A percentile compares a stretch with the other conserved stretches of the same genome.
phyloP scores from a whole-genome alignment of 2,888 invertebrate genomes.

The Gerosis bhagava region DNA sequence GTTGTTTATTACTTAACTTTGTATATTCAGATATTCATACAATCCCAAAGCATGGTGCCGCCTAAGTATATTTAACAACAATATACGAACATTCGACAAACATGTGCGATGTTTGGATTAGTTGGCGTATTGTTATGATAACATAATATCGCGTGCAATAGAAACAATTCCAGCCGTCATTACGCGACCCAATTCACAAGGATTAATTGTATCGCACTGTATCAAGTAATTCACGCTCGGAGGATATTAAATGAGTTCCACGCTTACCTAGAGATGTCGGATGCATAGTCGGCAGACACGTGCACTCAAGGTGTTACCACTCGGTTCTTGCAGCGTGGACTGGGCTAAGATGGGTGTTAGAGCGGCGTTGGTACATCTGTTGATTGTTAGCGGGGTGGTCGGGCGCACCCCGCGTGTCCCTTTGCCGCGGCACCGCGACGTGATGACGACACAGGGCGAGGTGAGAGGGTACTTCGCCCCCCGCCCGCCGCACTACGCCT shows the following conservation, averaged over 20 bases:
- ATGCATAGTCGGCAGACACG: too few species aligned
- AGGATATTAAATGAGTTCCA: not conserved
- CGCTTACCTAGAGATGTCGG: conserved; percentile 16
- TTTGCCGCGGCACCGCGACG: conserved; percentile 50
- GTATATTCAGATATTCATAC: too few species aligned
- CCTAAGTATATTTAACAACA: too few species aligned
- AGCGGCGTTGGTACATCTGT: conserved; percentile 28
- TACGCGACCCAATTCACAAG: not conserved
- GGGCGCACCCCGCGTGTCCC: conserved; percentile 24
- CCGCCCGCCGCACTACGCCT: conserved; percentile 58
- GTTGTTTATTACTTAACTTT: too few species aligned
- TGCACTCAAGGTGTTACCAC: too few species aligned
- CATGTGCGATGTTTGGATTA: conserved; percentile 30
- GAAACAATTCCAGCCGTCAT: conserved; percentile 11
- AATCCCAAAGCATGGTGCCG: too few species aligned
- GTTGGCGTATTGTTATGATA: conserved; percentile 34
- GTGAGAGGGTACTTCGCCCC: conserved; percentile 61
- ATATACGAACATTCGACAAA: conserved; percentile 13
- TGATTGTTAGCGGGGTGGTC: conserved; percentile 30
- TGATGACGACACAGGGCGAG: conserved; percentile 54
- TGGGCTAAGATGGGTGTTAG: conserved; percentile 3
- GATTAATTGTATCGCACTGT: not conserved
- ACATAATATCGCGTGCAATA: too few species aligned
- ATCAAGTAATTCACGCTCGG: not conserved
- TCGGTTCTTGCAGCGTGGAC: too few species aligned